Conservation (phyloP, 2,888 invertebrate species). For the Teleogryllus oceanicus region DNA sequence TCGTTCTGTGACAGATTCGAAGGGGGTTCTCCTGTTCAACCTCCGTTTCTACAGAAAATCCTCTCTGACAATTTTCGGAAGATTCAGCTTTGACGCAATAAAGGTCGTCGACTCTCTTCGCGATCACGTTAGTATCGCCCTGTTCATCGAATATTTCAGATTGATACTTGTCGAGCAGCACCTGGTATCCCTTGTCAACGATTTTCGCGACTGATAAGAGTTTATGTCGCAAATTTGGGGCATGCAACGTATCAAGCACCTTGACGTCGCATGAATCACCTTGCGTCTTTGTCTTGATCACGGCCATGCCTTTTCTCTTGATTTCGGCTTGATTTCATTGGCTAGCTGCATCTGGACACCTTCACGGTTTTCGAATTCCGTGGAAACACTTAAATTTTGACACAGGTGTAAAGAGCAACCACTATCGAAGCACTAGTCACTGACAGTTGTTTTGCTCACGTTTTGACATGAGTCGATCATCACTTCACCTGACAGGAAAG, state of each 20-base stretch:
- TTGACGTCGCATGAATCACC: neutral
- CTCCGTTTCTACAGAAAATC: too few species aligned
- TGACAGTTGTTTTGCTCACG: too few species aligned
- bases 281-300: neutral
- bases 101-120: neutral
- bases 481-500: too few species aligned
- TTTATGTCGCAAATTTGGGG: neutral
- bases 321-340: neutral
- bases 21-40: too few species aligned
- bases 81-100: too few species aligned
- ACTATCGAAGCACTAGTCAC: neutral
- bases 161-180: neutral
- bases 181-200: too few species aligned
- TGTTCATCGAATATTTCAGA: neutral
- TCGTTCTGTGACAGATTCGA: too few species aligned
- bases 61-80: too few species aligned
- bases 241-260: neutral
- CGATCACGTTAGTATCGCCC: neutral
- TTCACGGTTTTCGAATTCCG: neutral
- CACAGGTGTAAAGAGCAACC: neutral
- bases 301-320: neutral
- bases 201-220: neutral
- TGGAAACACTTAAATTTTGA: neutral
- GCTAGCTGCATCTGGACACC: neutral
- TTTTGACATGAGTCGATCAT: too few species aligned